Percentiles rank a stretch among this genome's conserved stretches.
These are phyloP conservation scores for Amazona vittata DNA, from an alignment of 2,113 vertebrate genomes.

Conservation along the genomic window DNA sequence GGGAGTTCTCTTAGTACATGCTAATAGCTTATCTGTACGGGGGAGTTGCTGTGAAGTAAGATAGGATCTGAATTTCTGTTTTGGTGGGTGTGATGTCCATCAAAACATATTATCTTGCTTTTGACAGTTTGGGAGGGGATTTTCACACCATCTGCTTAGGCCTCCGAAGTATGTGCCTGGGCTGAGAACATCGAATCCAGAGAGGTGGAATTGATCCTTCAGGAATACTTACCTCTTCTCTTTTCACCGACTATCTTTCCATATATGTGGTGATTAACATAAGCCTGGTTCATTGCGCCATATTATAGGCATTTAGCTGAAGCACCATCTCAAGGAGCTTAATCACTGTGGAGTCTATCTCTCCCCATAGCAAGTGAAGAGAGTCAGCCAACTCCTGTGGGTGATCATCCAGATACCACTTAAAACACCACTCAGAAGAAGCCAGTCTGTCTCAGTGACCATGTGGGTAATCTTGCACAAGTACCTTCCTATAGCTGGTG, in stretches of 20 bases:
- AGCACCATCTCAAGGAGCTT: neutral
- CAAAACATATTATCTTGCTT: slow-evolving; percentile 15
- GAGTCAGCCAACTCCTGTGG: neutral
- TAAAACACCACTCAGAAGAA: neutral
- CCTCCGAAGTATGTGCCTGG: neutral
- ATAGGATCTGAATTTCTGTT: slow-evolving; percentile 1
- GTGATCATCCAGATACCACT: neutral
- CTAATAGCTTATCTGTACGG: neutral
- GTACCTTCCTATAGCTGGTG: neutral
- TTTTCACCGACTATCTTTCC: neutral
- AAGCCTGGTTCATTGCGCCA: neutral
- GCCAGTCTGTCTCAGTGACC: neutral
- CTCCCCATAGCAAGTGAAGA: neutral
- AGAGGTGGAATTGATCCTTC: neutral
- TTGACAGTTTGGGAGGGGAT: slow-evolving; percentile 14
- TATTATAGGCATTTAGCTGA: neutral
- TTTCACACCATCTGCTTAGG: slow-evolving; percentile 35
- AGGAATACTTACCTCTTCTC: neutral
- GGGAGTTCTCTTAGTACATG: neutral
- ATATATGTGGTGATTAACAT: neutral
- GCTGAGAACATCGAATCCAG: neutral
- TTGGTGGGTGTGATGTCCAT: slow-evolving; percentile 9
- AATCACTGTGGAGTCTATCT: neutral
- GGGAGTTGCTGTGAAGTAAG: slow-evolving; percentile 11
- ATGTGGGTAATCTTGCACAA: neutral